A percentile compares a stretch with the other conserved stretches of the same genome.
phyloP scores from a whole-genome alignment of 64 coral and sea anemone genomes.

The Exaiptasia diaphana region DNA sequence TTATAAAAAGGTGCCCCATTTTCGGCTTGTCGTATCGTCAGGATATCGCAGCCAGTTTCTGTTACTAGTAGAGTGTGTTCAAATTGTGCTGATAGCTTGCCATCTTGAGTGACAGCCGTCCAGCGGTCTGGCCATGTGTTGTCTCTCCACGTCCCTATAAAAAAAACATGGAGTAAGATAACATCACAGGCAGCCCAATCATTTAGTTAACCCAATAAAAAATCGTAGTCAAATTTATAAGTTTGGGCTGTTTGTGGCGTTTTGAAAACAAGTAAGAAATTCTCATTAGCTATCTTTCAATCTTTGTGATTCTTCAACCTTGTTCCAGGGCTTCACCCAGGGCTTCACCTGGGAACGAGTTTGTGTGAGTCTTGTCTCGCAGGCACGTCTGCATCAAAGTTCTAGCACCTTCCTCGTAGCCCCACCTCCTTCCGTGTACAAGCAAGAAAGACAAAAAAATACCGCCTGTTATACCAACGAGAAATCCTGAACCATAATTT shows the following conservation, averaged over 20 bases:
- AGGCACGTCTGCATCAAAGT: too few relatives aligned
- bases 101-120: constrained; percentile 95
- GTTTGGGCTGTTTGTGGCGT: not conserved
- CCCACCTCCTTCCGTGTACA: too few relatives aligned
- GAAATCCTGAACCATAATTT: too few relatives aligned
- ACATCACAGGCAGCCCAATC: not conserved
- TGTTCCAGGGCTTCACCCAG: too few relatives aligned
- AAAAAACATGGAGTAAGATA: too few relatives aligned
- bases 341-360: too few relatives aligned
- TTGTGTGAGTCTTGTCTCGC: too few relatives aligned
- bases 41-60: constrained; percentile 88
- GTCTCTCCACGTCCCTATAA: constrained; percentile 85
- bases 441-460: too few relatives aligned
- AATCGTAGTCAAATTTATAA: not conserved
- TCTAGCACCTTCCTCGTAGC: too few relatives aligned
- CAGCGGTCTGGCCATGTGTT: constrained; percentile 91
- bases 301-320: too few relatives aligned
- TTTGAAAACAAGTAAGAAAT: not conserved
- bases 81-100: constrained; percentile 92
- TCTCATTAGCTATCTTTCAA: too few relatives aligned
- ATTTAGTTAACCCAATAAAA: not conserved
- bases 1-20: constrained; percentile 76
- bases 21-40: constrained; percentile 68
- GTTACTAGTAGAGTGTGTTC: constrained; percentile 92
- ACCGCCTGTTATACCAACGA: too few relatives aligned